Evolutionary conservation across 2,888 invertebrate genomes (phyloP).

Genomic region (Drosophila borborema): DNA sequence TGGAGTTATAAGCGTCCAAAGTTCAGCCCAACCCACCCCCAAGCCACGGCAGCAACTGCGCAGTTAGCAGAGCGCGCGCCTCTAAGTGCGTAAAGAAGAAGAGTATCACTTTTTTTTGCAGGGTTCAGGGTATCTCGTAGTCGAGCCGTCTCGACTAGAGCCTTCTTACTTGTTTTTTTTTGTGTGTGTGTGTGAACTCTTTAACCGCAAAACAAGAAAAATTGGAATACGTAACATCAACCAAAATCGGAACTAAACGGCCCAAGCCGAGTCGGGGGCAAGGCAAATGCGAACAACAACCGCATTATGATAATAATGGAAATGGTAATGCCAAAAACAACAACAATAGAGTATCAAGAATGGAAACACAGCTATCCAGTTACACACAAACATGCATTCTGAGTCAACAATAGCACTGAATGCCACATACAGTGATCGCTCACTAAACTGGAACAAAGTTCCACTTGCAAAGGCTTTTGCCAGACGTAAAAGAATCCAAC

Average conservation of each 20-base stretch:
- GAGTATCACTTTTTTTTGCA: no score
- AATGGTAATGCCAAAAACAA: conserved; percentile 59
- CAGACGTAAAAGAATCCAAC: not conserved
- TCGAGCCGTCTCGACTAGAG: no score
- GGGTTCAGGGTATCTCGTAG: no score
- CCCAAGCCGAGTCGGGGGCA: conserved; percentile 48
- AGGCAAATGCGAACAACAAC: conserved; percentile 58
- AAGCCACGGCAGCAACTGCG: no score
- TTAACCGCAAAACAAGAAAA: conserved; percentile 29
- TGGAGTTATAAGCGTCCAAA: no score
- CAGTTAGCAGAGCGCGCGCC: no score
- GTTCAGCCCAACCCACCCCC: no score
- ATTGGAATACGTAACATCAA: conserved; percentile 20
- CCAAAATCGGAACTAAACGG: conserved; percentile 39
- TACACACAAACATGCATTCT: conserved; percentile 11
- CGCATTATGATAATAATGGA: conserved; percentile 77
- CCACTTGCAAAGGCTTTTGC: not conserved
- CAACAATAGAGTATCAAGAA: conserved; percentile 28
- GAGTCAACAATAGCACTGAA: conserved; percentile 1
- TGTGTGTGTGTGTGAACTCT: conserved; percentile 13
- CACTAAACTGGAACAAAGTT: not conserved
- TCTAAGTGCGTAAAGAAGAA: no score
- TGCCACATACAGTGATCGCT: conserved; percentile 14
- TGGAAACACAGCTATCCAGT: conserved; percentile 49
- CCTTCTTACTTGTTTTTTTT: no score